phyloP scores from a whole-genome alignment of 2,888 invertebrate species.

The Dorcus hopei region DNA sequence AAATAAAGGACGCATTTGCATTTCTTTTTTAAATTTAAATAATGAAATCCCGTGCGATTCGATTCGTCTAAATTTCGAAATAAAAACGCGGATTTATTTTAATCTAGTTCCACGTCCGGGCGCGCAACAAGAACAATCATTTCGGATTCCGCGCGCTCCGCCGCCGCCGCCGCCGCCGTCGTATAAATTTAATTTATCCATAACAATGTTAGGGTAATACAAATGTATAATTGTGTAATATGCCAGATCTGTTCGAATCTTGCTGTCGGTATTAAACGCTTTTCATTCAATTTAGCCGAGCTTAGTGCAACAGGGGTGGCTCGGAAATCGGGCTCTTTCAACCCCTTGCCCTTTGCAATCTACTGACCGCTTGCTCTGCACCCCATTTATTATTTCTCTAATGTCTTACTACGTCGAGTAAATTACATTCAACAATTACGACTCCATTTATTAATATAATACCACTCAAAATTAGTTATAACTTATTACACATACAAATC shows the following conservation, averaged over 20 bases:
- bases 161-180: background rate
- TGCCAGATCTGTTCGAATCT: slow-evolving; percentile 37
- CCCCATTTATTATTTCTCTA: slow-evolving; percentile 26
- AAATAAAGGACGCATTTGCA: background rate
- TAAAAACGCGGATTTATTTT: slow-evolving; percentile 4
- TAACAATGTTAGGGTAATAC: slow-evolving; percentile 23
- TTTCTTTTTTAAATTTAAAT: background rate
- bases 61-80: background rate
- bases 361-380: slow-evolving; percentile 27
- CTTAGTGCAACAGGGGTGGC: slow-evolving; percentile 40
- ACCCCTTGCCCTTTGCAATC: slow-evolving; percentile 24
- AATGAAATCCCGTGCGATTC: background rate
- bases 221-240: slow-evolving; percentile 39
- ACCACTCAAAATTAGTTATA: background rate
- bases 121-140: background rate
- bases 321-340: slow-evolving; percentile 24
- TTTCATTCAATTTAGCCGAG: slow-evolving; percentile 44
- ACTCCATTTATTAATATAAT: background rate
- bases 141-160: background rate
- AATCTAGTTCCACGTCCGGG: background rate
- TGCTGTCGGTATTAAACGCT: slow-evolving; percentile 41
- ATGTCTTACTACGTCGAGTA: background rate
- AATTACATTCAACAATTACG: background rate
- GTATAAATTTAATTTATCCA: slow-evolving; percentile 6
- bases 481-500: background rate